A percentile compares a stretch with the other conserved stretches of the same genome.
phyloP scores from a whole-genome alignment of 2,113 vertebrate species.

The Percina caprodes region DNA sequence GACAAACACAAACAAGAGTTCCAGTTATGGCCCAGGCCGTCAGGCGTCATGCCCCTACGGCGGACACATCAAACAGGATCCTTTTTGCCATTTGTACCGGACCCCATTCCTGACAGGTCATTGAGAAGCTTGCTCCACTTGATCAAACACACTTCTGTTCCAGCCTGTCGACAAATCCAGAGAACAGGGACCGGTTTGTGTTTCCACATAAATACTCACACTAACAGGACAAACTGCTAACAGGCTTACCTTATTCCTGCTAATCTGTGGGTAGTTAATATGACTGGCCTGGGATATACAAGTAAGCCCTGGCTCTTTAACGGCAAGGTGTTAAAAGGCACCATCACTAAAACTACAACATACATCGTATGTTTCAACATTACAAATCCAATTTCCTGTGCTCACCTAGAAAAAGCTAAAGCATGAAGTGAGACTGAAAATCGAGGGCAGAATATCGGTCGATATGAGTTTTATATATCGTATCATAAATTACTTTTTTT shows the following conservation, averaged over 20 bases:
- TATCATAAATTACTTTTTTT: too few relatives aligned
- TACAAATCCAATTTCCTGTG: background rate
- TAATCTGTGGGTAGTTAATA: conserved; percentile 52
- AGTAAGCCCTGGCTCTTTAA: conserved; percentile 21
- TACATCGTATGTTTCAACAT: too few relatives aligned
- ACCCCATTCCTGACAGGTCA: conserved; percentile 65
- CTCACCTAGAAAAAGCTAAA: background rate
- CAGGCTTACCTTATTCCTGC: conserved; percentile 27
- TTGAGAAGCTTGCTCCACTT: conserved; percentile 45
- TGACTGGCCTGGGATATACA: conserved; percentile 38
- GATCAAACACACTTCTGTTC: conserved; percentile 61
- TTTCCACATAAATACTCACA: conserved; percentile 50
- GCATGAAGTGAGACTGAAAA: background rate
- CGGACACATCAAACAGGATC: conserved; percentile 59
- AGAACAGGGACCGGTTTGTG: conserved; percentile 32
- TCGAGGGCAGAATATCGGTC: too few relatives aligned
- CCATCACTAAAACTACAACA: background rate
- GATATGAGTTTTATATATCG: too few relatives aligned
- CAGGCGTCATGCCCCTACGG: conserved; percentile 18
- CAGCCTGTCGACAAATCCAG: conserved; percentile 64
- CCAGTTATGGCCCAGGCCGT: conserved; percentile 49
- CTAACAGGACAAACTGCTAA: conserved; percentile 26
- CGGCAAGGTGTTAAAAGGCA: conserved; percentile 43
- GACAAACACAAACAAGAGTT: conserved; percentile 67
- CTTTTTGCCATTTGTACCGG: conserved; percentile 14